Conservation (phyloP, 2,888 invertebrate genomes). For the Agrenia bidenticulata region DNA sequence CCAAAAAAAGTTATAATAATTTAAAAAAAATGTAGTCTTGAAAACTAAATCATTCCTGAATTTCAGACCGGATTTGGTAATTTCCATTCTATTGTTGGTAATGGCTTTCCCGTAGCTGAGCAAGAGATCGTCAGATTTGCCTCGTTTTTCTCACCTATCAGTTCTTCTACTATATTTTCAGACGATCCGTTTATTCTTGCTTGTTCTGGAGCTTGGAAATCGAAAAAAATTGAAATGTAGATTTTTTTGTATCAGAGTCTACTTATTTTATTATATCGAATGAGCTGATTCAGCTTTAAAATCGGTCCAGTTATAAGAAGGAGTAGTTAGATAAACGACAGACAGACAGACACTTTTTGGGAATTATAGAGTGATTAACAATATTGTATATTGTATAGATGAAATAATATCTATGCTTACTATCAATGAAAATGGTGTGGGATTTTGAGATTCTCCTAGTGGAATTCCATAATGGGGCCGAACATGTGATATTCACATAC, state of each 20-base stretch:
- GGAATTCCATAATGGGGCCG: slow-evolving; percentile 27
- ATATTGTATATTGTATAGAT: neutral
- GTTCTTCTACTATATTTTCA: neutral
- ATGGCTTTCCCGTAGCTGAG: slow-evolving; percentile 29
- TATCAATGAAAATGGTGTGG: slow-evolving; percentile 16
- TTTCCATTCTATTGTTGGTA: slow-evolving; percentile 27
- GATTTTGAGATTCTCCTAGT: slow-evolving; percentile 9
- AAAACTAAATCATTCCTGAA: neutral
- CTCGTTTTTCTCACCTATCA: neutral
- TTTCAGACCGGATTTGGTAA: slow-evolving; percentile 3
- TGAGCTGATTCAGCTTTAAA: too few relatives aligned
- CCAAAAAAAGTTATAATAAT: neutral
- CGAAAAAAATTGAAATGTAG: neutral
- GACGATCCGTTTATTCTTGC: slow-evolving; percentile 20
- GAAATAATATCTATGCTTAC: slow-evolving; percentile 7
- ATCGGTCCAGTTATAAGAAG: too few relatives aligned
- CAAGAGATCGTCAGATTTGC: slow-evolving; percentile 12
- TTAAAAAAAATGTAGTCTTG: neutral
- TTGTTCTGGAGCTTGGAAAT: slow-evolving; percentile 19
- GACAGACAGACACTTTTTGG: too few relatives aligned
- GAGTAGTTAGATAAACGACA: too few relatives aligned
- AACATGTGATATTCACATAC: slow-evolving; percentile 22
- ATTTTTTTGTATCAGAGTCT: too few relatives aligned
- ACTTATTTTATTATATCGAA: too few relatives aligned
- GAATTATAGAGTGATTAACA: too few relatives aligned